Base-by-base conservation (phyloP, 2,888 invertebrate genomes). In the Elegia similella region DNA sequence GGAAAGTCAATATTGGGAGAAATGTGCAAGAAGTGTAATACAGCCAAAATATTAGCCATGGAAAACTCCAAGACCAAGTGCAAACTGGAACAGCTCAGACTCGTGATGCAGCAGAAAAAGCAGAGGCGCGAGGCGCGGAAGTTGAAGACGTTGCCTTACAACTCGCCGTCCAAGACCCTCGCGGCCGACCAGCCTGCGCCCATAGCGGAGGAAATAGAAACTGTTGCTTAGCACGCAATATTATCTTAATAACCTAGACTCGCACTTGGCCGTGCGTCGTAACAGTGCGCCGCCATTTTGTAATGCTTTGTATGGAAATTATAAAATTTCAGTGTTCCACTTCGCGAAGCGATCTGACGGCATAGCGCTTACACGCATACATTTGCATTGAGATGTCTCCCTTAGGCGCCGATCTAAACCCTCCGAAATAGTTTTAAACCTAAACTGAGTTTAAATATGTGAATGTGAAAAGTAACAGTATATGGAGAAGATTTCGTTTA, bases 101-200 rank as follows among this genome's bases (percentile, higher is more conserved):
- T 96, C 66, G 96, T 98, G 59, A 96, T 98, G 96, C 97, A 97
- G 70, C 97, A 98, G 82, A 94, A 96, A 72, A 95, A 97, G 64
- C 95, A 97, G 64, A 93, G 96, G 61, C 94, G 98, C 55, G 95
- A 96, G 72, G 96, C 95, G 46, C 93, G 96, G 57, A 95, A 95
- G 78, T 86, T 95, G 61, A 94, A 95, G 76, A 92, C 93, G 2
- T 82, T 93, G 52, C 96, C 96, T 7, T 96, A 96, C 64, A 67
- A 62, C 42, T 63, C 80, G 30, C 78, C 85, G 15, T 71, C 82
- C 93, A 98, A 98, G 93, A 96, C 97, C 75, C 97, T 95, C 67
- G 96, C 97, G 73, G 96, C 96, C 94, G 99, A 98, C 63, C 98
- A 95, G 73, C 42, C 79, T 29, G 58, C 78, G 6, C 97, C 98